These are phyloP conservation scores for Dicycla oo DNA, from an alignment of 2,888 invertebrate genomes.

Conservation along the genomic window DNA sequence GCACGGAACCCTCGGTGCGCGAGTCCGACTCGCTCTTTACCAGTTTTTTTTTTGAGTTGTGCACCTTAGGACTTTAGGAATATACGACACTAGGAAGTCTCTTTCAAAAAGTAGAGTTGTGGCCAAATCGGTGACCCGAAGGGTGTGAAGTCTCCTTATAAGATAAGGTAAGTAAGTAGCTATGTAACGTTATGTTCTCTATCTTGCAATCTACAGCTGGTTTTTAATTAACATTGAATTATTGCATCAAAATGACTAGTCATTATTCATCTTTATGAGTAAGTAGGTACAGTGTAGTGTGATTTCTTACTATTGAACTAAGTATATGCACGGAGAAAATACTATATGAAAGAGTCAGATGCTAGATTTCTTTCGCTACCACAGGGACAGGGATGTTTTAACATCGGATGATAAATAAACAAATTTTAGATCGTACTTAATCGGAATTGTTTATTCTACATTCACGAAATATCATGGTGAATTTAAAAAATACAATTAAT, in stretches of 20 bases:
- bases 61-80: too few relatives aligned
- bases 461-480: conserved; percentile 66
- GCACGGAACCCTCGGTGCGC: too few relatives aligned
- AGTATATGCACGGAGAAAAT: too few relatives aligned
- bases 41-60: too few relatives aligned
- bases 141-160: too few relatives aligned
- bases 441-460: conserved; percentile 73
- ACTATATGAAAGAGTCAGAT: not conserved
- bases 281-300: not conserved
- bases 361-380: not conserved
- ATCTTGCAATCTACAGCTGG: not conserved
- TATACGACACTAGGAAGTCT: too few relatives aligned
- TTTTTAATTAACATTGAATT: not conserved
- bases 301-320: not conserved
- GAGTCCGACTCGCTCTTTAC: too few relatives aligned
- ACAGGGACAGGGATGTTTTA: not conserved
- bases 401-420: conserved; percentile 24
- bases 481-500: conserved; percentile 50
- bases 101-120: too few relatives aligned
- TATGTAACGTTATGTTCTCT: not conserved
- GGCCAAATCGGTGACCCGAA: too few relatives aligned
- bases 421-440: conserved; percentile 59
- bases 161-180: too few relatives aligned
- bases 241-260: too few relatives aligned
- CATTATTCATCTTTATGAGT: conserved; percentile 2